Percentiles rank a stretch among this genome's conserved stretches.
Conservation (phyloP, 2,113 vertebrate genomes). For the Tragelaphus strepsiceros region DNA sequence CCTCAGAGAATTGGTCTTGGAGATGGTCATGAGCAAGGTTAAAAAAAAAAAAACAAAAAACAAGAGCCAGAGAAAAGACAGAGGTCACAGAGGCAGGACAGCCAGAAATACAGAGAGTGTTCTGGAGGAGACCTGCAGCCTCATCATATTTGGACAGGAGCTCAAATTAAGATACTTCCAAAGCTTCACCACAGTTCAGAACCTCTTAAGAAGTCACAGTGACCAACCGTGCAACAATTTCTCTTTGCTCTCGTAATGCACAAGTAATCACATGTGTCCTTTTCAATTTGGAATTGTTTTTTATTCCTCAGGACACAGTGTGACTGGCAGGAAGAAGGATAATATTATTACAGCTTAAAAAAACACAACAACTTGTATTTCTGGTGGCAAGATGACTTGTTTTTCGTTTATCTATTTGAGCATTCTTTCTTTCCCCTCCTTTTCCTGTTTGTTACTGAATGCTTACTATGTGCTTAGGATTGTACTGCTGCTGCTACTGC, state of each 20-base stretch:
- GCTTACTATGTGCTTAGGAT: neutral
- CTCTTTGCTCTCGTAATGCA: neutral
- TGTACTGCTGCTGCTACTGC: neutral
- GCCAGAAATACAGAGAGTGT: neutral
- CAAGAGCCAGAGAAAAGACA: neutral
- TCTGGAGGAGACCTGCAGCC: neutral
- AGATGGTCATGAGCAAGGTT: neutral
- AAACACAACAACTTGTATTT: neutral
- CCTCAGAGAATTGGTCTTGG: neutral
- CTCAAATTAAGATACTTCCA: neutral
- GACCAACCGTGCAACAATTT: neutral
- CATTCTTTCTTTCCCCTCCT: neutral
- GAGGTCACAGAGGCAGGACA: neutral
- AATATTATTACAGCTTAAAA: neutral
- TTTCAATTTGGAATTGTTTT: neutral
- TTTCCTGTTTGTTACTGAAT: neutral
- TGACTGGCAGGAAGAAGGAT: neutral
- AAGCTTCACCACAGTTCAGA: neutral
- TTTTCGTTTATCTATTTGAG: neutral
- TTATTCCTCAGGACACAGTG: neutral
- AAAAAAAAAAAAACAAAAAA: neutral
- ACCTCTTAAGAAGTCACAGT: neutral
- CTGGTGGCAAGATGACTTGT: neutral
- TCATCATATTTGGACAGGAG: neutral
- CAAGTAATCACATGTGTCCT: neutral